Conservation (phyloP, 2,888 invertebrate genomes). For the Meiosimyza decipiens region DNA sequence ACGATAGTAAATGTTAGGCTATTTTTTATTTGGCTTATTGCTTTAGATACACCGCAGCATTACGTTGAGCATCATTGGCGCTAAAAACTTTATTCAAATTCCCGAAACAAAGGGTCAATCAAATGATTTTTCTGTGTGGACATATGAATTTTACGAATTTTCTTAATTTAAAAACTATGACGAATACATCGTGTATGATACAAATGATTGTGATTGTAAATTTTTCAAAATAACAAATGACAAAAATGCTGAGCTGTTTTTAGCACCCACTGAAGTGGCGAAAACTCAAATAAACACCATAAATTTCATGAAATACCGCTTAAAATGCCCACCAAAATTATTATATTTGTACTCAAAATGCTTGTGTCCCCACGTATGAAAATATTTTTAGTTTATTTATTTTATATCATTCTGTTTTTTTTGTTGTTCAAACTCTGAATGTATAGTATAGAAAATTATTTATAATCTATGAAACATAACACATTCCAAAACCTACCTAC, state of each 20-base stretch:
- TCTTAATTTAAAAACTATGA: no score
- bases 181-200: no score
- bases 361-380: not conserved
- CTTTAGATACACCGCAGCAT: not conserved
- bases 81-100: no score
- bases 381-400: constrained; percentile 30
- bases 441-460: constrained; percentile 44
- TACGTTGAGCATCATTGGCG: no score
- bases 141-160: no score
- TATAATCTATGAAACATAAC: constrained; percentile 61
- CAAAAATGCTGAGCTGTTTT: no score
- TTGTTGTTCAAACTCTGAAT: constrained; percentile 25
- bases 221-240: no score
- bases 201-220: no score
- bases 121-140: no score
- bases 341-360: no score
- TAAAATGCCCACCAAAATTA: not conserved
- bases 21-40: not conserved
- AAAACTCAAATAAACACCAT: not conserved
- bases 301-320: not conserved
- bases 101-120: no score
- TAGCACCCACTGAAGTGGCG: not conserved
- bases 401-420: constrained; percentile 26
- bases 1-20: no score
- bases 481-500: constrained; percentile 58